Percentiles rank a stretch among this genome's conserved stretches.
Evolutionary conservation across 2,888 invertebrate genomes (phyloP).

Genomic region (Lobophora halterata): DNA sequence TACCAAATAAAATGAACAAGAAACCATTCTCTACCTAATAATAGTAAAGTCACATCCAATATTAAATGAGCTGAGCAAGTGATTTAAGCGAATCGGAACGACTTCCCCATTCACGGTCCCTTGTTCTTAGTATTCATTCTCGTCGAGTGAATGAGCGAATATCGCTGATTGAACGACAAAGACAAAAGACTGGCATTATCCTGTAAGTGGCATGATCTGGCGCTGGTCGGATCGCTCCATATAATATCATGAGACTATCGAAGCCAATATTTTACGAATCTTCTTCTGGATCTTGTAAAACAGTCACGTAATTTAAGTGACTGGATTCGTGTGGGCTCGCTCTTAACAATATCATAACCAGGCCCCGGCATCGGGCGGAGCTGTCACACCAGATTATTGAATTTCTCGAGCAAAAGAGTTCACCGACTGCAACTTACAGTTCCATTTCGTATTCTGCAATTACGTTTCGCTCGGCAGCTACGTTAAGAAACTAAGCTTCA

Average conservation of each 20-base stretch:
- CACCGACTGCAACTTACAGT: slow-evolving; percentile 44
- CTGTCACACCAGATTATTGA: slow-evolving; percentile 49
- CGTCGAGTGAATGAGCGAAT: slow-evolving; percentile 46
- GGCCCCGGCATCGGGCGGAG: slow-evolving; percentile 37
- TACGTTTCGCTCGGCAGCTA: background rate
- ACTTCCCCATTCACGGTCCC: slow-evolving; percentile 37
- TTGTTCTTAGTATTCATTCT: slow-evolving; percentile 45
- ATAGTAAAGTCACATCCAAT: slow-evolving; percentile 27
- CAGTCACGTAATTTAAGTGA: slow-evolving; percentile 66
- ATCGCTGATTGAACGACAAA: slow-evolving; percentile 53
- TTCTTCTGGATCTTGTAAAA: slow-evolving; percentile 51
- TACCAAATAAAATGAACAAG: slow-evolving; percentile 5
- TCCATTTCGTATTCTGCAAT: slow-evolving; percentile 27
- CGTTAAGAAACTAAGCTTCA: slow-evolving; percentile 1
- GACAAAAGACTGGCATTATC: slow-evolving; percentile 60
- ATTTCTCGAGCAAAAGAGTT: slow-evolving; percentile 52
- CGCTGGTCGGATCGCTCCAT: slow-evolving; percentile 55
- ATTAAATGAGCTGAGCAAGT: slow-evolving; percentile 27
- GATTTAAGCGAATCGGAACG: slow-evolving; percentile 34
- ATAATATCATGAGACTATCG: slow-evolving; percentile 53
- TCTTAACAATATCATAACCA: slow-evolving; percentile 63
- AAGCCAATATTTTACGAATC: slow-evolving; percentile 51
- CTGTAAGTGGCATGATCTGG: slow-evolving; percentile 54
- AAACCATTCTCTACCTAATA: slow-evolving; percentile 20
- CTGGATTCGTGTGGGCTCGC: slow-evolving; percentile 48